Conservation (phyloP, 2,888 invertebrate genomes). For the Phyto melanocephala region DNA sequence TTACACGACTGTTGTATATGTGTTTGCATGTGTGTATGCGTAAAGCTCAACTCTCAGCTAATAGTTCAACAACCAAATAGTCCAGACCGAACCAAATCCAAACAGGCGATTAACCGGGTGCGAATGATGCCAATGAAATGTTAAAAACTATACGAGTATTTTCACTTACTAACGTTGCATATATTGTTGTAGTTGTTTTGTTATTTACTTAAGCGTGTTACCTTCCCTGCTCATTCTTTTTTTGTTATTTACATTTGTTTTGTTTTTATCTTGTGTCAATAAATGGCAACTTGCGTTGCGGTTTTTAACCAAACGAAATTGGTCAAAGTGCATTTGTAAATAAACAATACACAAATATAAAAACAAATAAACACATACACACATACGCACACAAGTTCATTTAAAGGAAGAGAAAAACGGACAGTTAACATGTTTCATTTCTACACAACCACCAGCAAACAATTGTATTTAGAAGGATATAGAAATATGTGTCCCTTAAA, state of each 20-base stretch:
- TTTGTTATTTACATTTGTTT: conserved; percentile 19
- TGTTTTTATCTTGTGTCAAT: conserved; percentile 55
- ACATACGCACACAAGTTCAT: neutral
- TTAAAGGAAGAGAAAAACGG: neutral
- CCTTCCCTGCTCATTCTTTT: conserved; percentile 31
- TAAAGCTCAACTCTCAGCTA: conserved; percentile 45
- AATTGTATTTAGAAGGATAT: neutral
- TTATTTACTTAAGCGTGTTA: conserved; percentile 59
- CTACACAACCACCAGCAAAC: neutral
- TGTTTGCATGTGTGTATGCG: neutral
- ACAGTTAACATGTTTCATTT: neutral
- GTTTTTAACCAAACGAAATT: conserved; percentile 61
- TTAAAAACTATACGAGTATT: conserved; percentile 20
- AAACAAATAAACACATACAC: conserved; percentile 29
- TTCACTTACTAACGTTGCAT: neutral
- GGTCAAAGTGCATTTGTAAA: conserved; percentile 65
- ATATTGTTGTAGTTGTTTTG: conserved; percentile 25
- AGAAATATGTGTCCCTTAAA: no score
- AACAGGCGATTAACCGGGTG: conserved; percentile 62
- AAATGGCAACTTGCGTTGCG: conserved; percentile 64
- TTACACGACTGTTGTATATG: conserved; percentile 1
- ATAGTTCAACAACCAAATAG: conserved; percentile 42
- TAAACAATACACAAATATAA: conserved; percentile 56
- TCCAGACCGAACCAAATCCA: conserved; percentile 40
- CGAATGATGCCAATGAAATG: conserved; percentile 60